Evolutionary conservation across 2,113 vertebrate species (phyloP), one percentile per base, ranked within the genome.

Genomic region (Forbesichthys agassizii): DNA sequence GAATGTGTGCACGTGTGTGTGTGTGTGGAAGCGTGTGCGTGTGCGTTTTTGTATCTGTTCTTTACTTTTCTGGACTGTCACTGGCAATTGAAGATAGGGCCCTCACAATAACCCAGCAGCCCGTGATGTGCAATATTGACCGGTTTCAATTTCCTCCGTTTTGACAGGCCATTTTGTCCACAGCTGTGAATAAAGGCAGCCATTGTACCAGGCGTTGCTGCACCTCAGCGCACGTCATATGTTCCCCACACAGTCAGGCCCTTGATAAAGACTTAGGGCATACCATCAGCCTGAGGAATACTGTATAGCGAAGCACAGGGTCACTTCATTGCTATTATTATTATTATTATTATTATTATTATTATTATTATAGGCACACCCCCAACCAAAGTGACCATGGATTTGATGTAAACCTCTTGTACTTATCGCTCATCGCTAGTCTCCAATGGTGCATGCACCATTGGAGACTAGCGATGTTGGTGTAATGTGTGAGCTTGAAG

Each of bases 101-200:
- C 71, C 16, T 53, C 77, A 75, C 74, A 68, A 74, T 64, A 27
- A 55, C 12, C n/a, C 42, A 27, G 66, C 57, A 14, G 63, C 59
- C 77, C 6, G 48, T 46, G 76, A 82, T 60, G 70, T 61, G 33
- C 36, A 11, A 57, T 79, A 81, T 76, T 46, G 83, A 83, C 78
- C 66, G 78, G 78, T 85, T 88, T 88, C 86, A 78, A 82, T 91
- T 87, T 88, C 79, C 85, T 82, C 74, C 74, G 7, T 58, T 69
- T 64, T 82, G 84, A 86, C 88, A 84, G 77, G 57, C 67, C 65
- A 73, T 85, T 84, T 76, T 73, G 83, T 61, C 72, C 57, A 3
- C 71, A 64, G 66, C 69, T 62, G 63, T 57, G 69, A 84, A 77
- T 72, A 78, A 84, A 75, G 72, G 73, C 46, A 0, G 27, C 70